A percentile compares a stretch with the other conserved stretches of the same genome.
Evolutionary conservation across 2,113 vertebrate genomes (phyloP).

Genomic region (Macrotus californicus): DNA sequence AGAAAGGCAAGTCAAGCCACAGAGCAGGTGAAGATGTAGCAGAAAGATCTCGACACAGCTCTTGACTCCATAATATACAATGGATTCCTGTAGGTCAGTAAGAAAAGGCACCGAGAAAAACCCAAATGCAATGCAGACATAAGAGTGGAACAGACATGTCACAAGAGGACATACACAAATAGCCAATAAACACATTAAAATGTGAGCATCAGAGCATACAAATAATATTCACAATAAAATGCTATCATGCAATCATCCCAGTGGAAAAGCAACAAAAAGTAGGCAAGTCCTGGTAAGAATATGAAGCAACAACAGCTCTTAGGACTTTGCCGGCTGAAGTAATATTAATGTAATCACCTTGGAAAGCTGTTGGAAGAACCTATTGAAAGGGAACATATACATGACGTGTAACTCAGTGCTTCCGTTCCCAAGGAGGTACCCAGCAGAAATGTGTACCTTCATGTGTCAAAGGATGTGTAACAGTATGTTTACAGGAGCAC

Average conservation of each 20-base stretch:
- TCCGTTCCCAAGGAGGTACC: background rate
- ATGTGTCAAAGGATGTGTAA: background rate
- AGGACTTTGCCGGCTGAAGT: background rate
- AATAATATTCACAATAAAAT: background rate
- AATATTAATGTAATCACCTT: background rate
- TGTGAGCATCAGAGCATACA: background rate
- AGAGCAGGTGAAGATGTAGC: background rate
- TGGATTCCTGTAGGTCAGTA: background rate
- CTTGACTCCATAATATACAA: background rate
- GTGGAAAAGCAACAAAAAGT: background rate
- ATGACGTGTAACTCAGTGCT: background rate
- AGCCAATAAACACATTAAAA: background rate
- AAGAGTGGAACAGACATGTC: background rate
- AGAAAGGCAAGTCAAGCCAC: background rate
- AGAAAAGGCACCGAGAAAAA: background rate
- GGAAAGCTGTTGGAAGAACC: background rate
- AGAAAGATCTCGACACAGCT: background rate
- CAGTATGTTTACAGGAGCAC: background rate
- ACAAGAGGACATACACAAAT: background rate
- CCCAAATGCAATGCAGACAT: background rate
- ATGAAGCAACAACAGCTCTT: background rate
- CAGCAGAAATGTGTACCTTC: background rate
- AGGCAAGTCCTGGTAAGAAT: background rate
- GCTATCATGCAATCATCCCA: background rate
- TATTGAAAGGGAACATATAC: background rate